These are phyloP conservation scores for Baccha elongata DNA, from an alignment of 2,888 invertebrate species.

Conservation along the genomic window DNA sequence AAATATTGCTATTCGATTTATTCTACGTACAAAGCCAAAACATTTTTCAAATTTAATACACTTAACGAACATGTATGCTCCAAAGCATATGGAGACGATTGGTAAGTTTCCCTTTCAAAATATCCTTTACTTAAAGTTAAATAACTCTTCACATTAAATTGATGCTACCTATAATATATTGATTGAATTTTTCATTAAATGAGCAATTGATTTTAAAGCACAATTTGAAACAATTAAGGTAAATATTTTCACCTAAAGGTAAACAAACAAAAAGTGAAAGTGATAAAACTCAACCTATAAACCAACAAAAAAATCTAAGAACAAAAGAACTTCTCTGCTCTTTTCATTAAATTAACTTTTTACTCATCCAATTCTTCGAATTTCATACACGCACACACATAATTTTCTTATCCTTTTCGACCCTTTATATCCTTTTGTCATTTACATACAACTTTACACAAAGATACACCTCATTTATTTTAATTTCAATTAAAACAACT, in stretches of 20 bases:
- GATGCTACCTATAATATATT: background rate
- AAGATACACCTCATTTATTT: constrained; percentile 63
- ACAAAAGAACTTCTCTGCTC: background rate
- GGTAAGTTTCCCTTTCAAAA: no score
- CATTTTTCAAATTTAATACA: no score
- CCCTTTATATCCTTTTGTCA: background rate
- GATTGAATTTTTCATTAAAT: background rate
- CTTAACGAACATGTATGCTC: no score
- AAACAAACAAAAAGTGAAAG: background rate
- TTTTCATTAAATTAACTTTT: constrained; percentile 5
- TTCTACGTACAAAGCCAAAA: no score
- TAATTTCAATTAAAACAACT: constrained; percentile 70
- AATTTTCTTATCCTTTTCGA: background rate
- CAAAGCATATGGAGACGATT: no score
- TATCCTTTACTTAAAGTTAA: no score
- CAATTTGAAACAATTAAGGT: background rate
- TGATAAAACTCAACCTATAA: background rate
- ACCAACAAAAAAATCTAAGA: background rate
- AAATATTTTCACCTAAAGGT: background rate
- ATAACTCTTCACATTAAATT: no score
- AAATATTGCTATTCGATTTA: no score
- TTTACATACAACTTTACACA: background rate
- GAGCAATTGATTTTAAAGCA: background rate
- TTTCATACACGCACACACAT: background rate
- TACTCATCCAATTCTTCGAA: background rate